Percentiles rank a stretch among this genome's conserved stretches.
phyloP scores from a whole-genome alignment of 2,888 invertebrate genomes.

The Empis livida region DNA sequence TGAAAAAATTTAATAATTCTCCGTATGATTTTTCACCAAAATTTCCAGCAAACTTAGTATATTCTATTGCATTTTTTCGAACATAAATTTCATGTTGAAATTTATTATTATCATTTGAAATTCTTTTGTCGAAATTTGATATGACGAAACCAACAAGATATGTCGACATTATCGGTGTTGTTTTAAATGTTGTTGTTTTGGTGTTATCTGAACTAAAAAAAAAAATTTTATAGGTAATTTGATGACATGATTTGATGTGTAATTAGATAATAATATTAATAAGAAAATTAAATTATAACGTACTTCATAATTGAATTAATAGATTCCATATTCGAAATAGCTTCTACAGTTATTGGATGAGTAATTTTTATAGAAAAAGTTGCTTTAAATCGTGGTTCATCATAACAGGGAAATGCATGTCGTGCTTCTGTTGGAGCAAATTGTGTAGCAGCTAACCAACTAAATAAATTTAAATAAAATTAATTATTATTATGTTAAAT shows the following conservation, averaged over 20 bases:
- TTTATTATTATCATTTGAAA: no score
- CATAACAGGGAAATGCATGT: conserved; percentile 57
- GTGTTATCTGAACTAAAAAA: conserved; percentile 19
- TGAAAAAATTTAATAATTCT: conserved; percentile 8
- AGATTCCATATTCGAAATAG: conserved; percentile 17
- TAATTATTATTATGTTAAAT: not conserved
- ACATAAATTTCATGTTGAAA: conserved; percentile 5
- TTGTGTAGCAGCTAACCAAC: conserved; percentile 43
- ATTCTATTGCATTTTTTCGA: conserved; percentile 34
- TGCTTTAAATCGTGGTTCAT: conserved; percentile 53
- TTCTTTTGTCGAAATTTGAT: conserved; percentile 31
- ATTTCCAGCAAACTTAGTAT: conserved; percentile 51
- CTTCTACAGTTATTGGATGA: conserved; percentile 29
- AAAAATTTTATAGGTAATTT: not conserved
- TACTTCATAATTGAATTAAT: not conserved
- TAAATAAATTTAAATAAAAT: no score
- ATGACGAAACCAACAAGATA: conserved; percentile 65
- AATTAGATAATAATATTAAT: not conserved
- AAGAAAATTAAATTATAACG: not conserved
- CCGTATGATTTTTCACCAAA: conserved; percentile 29
- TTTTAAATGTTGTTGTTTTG: conserved; percentile 18
- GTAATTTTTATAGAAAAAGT: conserved; percentile 45
- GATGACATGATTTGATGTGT: no score
- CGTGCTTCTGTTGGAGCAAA: conserved; percentile 49
- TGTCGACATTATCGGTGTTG: conserved; percentile 49